phyloP scores from a whole-genome alignment of 2,113 vertebrate genomes.

The Rattus rattus region DNA sequence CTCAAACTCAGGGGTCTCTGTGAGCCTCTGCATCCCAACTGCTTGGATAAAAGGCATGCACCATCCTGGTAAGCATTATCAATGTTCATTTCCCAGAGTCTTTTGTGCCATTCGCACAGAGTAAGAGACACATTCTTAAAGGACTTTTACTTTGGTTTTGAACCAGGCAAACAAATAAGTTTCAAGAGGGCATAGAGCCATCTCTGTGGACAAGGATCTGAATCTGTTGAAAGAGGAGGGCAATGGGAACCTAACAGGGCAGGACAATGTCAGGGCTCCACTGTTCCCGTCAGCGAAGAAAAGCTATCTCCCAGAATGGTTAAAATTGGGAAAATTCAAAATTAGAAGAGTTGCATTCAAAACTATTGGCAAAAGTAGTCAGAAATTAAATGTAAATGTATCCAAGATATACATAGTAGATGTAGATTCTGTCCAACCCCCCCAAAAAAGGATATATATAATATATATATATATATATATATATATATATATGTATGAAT shows the following conservation, averaged over 20 bases:
- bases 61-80: not conserved
- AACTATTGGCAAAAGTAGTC: not conserved
- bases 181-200: not conserved
- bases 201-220: not conserved
- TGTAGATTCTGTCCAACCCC: not conserved
- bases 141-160: not conserved
- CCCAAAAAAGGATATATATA: not conserved
- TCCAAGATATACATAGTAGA: not conserved
- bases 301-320: not conserved
- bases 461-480: too few relatives aligned
- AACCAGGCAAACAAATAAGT: not conserved
- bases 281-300: not conserved
- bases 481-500: too few relatives aligned
- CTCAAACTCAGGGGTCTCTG: too few relatives aligned
- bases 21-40: too few relatives aligned
- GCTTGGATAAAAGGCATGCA: too few relatives aligned
- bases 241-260: not conserved
- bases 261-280: not conserved
- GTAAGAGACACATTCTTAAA: not conserved
- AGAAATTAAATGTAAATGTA: not conserved
- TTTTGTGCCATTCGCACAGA: not conserved
- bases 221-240: not conserved
- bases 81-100: not conserved
- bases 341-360: not conserved
- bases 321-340: not conserved